phyloP scores from a whole-genome alignment of 2,797 vertebrate species.

The Anableps anableps region DNA sequence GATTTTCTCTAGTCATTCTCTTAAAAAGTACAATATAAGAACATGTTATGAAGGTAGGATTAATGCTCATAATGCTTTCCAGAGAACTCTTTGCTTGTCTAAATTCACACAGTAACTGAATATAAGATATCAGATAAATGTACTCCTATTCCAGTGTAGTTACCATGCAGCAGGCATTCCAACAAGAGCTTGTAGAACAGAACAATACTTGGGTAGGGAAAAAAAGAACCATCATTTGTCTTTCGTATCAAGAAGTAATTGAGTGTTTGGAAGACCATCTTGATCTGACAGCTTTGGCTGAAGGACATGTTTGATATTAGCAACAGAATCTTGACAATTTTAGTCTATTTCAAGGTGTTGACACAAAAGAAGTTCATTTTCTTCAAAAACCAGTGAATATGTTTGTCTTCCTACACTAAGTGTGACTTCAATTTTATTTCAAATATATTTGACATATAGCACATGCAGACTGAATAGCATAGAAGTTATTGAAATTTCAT shows the following conservation, averaged over 20 bases:
- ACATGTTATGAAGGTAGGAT: background rate
- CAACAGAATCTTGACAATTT: background rate
- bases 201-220: conserved; percentile 46
- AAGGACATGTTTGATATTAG: conserved; percentile 1
- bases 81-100: background rate
- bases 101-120: background rate
- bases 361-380: background rate
- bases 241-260: conserved; percentile 54
- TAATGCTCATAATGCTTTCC: background rate
- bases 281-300: conserved; percentile 34
- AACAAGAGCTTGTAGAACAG: conserved; percentile 27
- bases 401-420: background rate
- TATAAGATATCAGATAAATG: conserved; percentile 4
- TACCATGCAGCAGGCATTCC: conserved; percentile 8
- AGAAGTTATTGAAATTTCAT: background rate
- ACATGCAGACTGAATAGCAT: background rate
- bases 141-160: conserved; percentile 4
- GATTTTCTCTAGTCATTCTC: background rate
- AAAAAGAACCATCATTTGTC: conserved; percentile 46
- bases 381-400: background rate
- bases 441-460: background rate
- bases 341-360: background rate
- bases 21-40: background rate
- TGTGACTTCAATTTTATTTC: background rate
- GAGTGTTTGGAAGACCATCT: conserved; percentile 28